Base-by-base conservation (phyloP, 2,888 invertebrate genomes). In the Aspidapion aeneum region DNA sequence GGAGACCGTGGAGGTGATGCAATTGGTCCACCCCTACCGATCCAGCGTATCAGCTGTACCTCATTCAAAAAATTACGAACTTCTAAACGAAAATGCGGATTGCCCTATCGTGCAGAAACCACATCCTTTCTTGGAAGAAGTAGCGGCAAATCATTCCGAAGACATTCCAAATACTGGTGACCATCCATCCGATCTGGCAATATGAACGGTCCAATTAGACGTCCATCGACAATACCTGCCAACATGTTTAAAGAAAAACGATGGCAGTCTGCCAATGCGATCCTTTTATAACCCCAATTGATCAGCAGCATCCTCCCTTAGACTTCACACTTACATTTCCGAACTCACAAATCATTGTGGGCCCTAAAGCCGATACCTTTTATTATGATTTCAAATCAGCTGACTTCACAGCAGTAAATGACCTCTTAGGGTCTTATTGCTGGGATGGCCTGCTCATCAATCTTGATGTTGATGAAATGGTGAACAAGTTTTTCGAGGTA, bases 201-300 rank as follows among this genome's bases (percentile, higher is more conserved):
- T 16, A 57, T 21, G 35, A 57, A 57, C 1, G 63, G 65, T n/a
- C 63, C 60, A 17, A 50, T 58, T 18, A 56, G 54, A 35, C 68
- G 66, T 57, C 70, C 48, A 9, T n/a, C 52, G n/a, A 65, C 57
- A 3, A 72, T 19, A n/a, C 69, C 71, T 50, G 65, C 57, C 54
- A 1, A 55, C 3, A 55, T 19, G 18, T 20, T 55, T 18, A 55
- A 5, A 20, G 55, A 55, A 35, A 35, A 35, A 35, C 35, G 35
- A 12, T 35, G 35, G n/a, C n/a, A n/a, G n/a, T n/a, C n/a, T n/a
- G n/a, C n/a, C n/a, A n/a, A n/a, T n/a, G n/a, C n/a, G n/a, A n/a
- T n/a, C n/a, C n/a, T n/a, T n/a, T n/a, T n/a, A n/a, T n/a, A n/a
- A n/a, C n/a, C n/a, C n/a, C n/a, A n/a, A n/a, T n/a, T n/a, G n/a